Evolutionary conservation across 2,113 vertebrate species (phyloP), one percentile per base, ranked within the genome.

Genomic region (Ranitomeya variabilis): DNA sequence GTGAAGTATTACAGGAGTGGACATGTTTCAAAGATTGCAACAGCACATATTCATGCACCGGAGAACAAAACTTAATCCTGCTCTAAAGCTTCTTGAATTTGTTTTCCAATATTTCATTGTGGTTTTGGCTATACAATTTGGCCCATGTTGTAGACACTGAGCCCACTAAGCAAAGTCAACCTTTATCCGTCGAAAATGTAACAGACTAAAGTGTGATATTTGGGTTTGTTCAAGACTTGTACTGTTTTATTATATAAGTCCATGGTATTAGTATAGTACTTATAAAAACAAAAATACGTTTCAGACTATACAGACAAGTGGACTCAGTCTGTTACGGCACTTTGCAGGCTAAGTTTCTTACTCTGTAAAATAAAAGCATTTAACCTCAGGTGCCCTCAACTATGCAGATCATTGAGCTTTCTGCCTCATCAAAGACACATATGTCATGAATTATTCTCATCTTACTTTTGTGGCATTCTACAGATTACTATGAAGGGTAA

Each of bases 51-150:
- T 15, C 60, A 84, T 69, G 9, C 82, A 71, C 21, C 45, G 55
- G 82, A 71, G n/a, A 21, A 54, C 66, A 62, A 81, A 57, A 71
- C 60, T 16, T 84, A 84, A 71, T 71, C 51, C 82, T 23, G 14
- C 7, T 84, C 54, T 84, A 69, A 51, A 84, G 82, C 66, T 71
- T 67, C 82, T 16, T 51, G 18, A 84, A 54, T 54, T 69, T 84
- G 64, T 84, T 23, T 84, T 84, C 64, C 51, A 71, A 84, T 52
- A 84, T 84, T 51, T 84, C 82, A 16, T 84, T 71, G 82, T 84
- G 82, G 64, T 84, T 82, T 83, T 83, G 64, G 62, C 62, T 83
- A 83, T 66, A 23, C 7, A 54, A 10, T 69, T 54, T 71, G 82
- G 82, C 82, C 14, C n/a, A 69, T 23, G 23, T 84, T 54, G n/a